Conservation (phyloP, 2,888 invertebrate species). For the Cephus rjabovi region DNA sequence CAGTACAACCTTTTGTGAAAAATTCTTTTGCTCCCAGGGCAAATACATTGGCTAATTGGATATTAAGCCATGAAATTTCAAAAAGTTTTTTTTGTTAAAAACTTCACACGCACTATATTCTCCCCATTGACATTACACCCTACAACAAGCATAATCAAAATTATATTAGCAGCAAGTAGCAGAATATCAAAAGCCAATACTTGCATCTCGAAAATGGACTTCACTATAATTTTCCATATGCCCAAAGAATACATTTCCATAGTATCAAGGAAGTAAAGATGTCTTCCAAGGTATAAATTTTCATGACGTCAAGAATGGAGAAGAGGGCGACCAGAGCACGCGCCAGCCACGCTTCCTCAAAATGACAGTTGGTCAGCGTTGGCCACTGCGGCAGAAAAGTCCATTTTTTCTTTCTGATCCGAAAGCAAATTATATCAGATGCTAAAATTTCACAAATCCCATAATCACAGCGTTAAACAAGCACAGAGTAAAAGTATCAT, state of each 20-base stretch:
- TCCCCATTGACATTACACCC: neutral
- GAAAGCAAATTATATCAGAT: neutral
- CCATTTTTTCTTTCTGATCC: neutral
- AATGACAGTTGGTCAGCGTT: slow-evolving; percentile 15
- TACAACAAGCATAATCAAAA: neutral
- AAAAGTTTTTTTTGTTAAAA: neutral
- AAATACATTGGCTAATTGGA: neutral
- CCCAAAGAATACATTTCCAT: neutral
- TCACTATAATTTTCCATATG: neutral
- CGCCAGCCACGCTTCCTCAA: slow-evolving; percentile 9
- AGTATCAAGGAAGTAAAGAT: neutral
- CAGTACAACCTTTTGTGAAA: neutral
- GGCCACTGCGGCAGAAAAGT: neutral
- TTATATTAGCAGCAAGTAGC: neutral
- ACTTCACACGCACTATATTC: neutral
- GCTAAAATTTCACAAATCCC: neutral
- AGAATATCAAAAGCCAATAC: neutral
- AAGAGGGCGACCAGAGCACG: slow-evolving; percentile 3
- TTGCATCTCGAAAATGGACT: neutral
- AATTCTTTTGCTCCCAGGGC: neutral
- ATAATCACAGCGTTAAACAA: neutral
- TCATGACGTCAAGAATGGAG: slow-evolving; percentile 3
- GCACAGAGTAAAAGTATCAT: neutral
- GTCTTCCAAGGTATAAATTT: neutral
- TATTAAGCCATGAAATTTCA: neutral